Conservation (phyloP, 92 coral and sea anemone species). For the Umimayanthus kanabou region DNA sequence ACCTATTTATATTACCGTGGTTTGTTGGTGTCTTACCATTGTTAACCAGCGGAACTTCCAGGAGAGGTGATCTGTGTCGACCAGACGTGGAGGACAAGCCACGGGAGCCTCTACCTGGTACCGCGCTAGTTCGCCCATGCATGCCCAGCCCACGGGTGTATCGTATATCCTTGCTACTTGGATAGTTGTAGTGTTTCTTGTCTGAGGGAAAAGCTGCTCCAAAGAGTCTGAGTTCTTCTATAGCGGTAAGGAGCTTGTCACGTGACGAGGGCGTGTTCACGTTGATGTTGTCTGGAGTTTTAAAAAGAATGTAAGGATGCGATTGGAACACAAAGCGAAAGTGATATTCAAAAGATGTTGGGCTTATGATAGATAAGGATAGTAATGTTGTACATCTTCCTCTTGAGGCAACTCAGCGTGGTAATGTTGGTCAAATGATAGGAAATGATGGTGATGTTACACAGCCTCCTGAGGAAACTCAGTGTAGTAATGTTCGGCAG, state of each 20-base stretch:
- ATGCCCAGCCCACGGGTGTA: constrained; percentile 2
- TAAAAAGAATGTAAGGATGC: background rate
- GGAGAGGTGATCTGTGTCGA: background rate
- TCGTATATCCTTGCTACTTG: background rate
- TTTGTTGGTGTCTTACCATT: constrained; percentile 8
- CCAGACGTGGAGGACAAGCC: background rate
- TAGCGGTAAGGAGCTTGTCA: constrained; percentile 27
- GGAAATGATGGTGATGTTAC: too few relatives aligned
- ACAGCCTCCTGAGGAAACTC: too few relatives aligned
- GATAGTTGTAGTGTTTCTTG: constrained; percentile 8
- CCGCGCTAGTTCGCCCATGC: constrained; percentile 26
- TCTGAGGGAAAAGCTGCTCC: constrained; percentile 18
- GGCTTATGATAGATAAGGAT: too few relatives aligned
- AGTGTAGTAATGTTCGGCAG: too few relatives aligned
- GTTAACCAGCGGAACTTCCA: background rate
- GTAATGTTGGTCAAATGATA: too few relatives aligned
- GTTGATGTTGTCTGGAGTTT: constrained; percentile 17
- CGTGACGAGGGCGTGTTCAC: constrained; percentile 23
- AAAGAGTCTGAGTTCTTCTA: constrained; percentile 32
- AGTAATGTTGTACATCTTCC: too few relatives aligned
- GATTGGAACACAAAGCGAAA: background rate
- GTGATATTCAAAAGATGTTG: background rate
- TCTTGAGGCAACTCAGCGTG: too few relatives aligned
- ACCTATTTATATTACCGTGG: background rate
- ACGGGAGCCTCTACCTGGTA: background rate